phyloP scores from a whole-genome alignment of 2,113 vertebrate species.

The Danionella cerebrum region DNA sequence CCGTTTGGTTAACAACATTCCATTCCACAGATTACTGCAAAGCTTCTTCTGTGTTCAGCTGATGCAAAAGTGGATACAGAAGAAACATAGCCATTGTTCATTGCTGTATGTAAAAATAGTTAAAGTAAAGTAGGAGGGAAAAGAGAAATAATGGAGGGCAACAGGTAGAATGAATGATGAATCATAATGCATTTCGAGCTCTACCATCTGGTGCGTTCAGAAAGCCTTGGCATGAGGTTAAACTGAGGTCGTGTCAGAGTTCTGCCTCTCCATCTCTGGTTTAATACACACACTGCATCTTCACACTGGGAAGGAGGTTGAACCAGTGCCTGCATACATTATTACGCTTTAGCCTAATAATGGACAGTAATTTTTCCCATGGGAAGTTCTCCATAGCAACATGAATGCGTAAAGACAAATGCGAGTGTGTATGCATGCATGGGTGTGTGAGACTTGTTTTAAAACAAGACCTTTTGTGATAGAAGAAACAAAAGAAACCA shows the following conservation, averaged over 20 bases:
- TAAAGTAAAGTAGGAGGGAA: neutral
- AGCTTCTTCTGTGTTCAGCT: too few species aligned
- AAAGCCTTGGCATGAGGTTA: neutral
- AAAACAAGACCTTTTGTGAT: too few species aligned
- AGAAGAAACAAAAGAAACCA: too few species aligned
- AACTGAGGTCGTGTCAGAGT: neutral
- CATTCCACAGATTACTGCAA: too few species aligned
- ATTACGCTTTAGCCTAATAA: neutral
- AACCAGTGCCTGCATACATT: neutral
- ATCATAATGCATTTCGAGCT: neutral
- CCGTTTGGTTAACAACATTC: too few species aligned
- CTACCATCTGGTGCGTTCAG: constrained; percentile 6
- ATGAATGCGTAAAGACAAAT: neutral
- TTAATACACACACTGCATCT: neutral
- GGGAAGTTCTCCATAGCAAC: neutral
- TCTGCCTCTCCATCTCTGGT: neutral
- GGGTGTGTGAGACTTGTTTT: neutral
- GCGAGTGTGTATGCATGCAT: neutral
- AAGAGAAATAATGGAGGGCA: neutral
- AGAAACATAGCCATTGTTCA: too few species aligned
- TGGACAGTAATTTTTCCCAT: neutral
- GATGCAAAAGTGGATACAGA: too few species aligned
- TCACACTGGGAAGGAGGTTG: neutral
- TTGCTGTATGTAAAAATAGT: too few species aligned
- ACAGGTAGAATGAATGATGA: neutral